phyloP scores from a whole-genome alignment of 2,113 vertebrate species.

The Myotis lucifugus region DNA sequence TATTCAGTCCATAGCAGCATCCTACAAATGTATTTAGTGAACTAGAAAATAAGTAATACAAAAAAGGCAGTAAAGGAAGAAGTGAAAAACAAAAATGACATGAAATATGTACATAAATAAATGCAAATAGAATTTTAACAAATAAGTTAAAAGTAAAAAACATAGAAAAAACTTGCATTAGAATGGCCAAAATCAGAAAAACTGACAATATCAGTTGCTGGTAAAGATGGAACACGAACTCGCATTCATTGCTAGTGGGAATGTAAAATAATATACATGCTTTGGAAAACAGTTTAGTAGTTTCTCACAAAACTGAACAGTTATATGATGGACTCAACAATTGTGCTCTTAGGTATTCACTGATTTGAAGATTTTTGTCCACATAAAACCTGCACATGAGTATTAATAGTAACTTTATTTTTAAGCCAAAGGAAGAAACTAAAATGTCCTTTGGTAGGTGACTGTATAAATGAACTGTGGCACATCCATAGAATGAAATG shows the following conservation, averaged over 20 bases:
- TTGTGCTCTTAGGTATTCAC: not conserved
- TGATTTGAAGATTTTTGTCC: not conserved
- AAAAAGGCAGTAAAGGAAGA: not conserved
- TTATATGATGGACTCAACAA: not conserved
- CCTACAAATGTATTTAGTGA: not conserved
- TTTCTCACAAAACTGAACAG: not conserved
- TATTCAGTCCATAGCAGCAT: not conserved
- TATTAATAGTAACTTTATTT: not conserved
- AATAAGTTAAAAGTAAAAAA: not conserved
- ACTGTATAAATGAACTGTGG: not conserved
- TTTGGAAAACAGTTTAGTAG: not conserved
- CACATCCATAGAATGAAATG: not conserved
- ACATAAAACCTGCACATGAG: not conserved
- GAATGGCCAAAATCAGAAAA: not conserved
- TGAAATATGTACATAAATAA: not conserved
- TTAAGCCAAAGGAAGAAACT: not conserved
- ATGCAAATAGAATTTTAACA: not conserved
- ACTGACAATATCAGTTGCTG: not conserved
- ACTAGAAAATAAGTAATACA: not conserved
- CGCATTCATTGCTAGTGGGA: not conserved
- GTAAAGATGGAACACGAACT: not conserved
- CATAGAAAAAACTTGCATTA: not conserved
- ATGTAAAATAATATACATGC: not conserved
- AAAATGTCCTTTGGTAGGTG: not conserved
- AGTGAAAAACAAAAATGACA: not conserved